Evolutionary conservation across 2,888 invertebrate species (phyloP).

Genomic region (Apoderus coryli): DNA sequence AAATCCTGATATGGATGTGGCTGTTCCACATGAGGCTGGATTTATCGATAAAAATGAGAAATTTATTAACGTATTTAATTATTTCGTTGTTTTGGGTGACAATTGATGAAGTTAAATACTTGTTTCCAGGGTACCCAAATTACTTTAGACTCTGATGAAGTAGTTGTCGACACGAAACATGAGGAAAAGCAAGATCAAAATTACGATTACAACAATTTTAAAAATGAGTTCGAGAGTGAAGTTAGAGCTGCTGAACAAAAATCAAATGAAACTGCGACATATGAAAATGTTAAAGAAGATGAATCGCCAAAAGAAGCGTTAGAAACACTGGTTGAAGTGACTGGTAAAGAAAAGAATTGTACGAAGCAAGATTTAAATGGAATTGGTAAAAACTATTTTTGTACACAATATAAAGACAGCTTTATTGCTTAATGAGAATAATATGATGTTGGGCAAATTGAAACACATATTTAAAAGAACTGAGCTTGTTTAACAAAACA

Average conservation of each 20-base stretch:
- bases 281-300: conserved; percentile 31
- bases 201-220: conserved; percentile 21
- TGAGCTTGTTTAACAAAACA: no score
- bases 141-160: no score
- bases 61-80: conserved; percentile 14
- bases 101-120: no score
- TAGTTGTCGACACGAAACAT: conserved; percentile 8
- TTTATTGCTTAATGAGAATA: no score
- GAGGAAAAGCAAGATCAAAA: conserved; percentile 15
- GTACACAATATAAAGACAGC: no score
- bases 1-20: conserved; percentile 22
- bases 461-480: no score
- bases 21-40: conserved; percentile 23
- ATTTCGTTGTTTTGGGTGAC: no score
- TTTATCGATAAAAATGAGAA: conserved; percentile 19
- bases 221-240: conserved; percentile 34
- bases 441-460: no score
- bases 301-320: conserved; percentile 28
- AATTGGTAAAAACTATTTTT: conserved; percentile 25
- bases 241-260: conserved; percentile 24
- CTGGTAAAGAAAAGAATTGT: conserved; percentile 30
- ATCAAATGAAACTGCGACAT: conserved; percentile 31
- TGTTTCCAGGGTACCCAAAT: no score
- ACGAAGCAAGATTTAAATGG: conserved; percentile 33
- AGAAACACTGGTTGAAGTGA: conserved; percentile 28